Base-by-base conservation (phyloP, 2,113 vertebrate genomes). In the Canis aureus region DNA sequence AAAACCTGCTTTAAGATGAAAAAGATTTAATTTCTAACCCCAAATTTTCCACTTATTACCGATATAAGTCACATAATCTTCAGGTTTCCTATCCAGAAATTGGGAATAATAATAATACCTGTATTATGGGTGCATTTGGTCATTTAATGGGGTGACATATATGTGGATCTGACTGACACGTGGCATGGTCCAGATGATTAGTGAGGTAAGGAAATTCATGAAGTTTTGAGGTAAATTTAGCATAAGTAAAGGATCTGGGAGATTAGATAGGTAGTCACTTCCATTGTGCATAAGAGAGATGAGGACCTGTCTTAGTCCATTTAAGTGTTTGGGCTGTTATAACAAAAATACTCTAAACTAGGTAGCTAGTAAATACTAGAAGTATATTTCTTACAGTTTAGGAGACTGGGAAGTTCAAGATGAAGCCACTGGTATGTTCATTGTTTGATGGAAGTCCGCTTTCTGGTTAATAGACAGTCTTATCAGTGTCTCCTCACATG, bases 171-270 rank as follows among this genome's bases (percentile, higher is more conserved):
- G n/a, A 80, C 11, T 83, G 69, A 2, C 7, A 6, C 3, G 62
- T 1, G 38, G 11, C 8, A 20, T 55, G 53, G 20, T 49, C 27
- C 27, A 59, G 25, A 51, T 7, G 15, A 57, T 85, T 93, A 62
- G 5, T 60, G 23, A 82, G 20, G 3, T 27, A 85, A 91, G 22
- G n/a, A 89, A 76, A 84, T 79, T 16, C 20, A 23, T 11, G 11
- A 11, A 15, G 64, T 97, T 97, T 97, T 81, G 16, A 92, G 93
- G 59, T 85, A 43, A 83, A 80, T 84, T 95, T 90, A 89, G 2
- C 62, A 29, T 38, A 97, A 82, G 29, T 43, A 71, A 78, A 73
- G 15, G 49, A 76, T 88, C 23, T 55, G 3, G 23, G 32, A 78
- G 8, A 60, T 19, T 2, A 60, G 7, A 55, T 4, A 60, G 66